Evolutionary conservation across 2,888 invertebrate genomes (phyloP), one percentile per base, ranked within the genome.

Genomic region (Hololepta plana): DNA sequence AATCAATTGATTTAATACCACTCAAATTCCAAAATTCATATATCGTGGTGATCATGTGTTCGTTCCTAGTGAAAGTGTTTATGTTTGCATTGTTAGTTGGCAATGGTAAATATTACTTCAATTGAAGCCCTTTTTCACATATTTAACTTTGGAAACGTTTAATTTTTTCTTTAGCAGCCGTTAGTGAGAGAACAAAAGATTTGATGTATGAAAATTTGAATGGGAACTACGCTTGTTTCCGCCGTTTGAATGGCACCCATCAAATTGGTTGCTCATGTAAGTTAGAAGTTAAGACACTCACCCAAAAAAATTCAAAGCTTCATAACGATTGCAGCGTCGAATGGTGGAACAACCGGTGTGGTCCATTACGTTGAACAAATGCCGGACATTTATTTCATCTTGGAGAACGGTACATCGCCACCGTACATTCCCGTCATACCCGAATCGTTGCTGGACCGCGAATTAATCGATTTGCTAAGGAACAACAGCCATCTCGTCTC

Each of bases 191-290:
- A 40, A 66, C 73, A n/a, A 72, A 71, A 47, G 72, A 77, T 44
- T 74, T 73, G 57, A 84, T 88, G 61, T 88, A 85, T 45, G 67
- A 71, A 38, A 54, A 67, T 7, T 69, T 88, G 27, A 60, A 65
- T 38, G 77, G 74, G 23, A 66, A 69, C 23, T 62, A 67, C 29
- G 72, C 76, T 26, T 96, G 96, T 59, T 88, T 88, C 48, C 67
- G 90, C 35, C 65, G 88, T 33, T 58, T 95, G 34, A 95, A 95
- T 64, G 90, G 77, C 30, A 95, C 95, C 7, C 85, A 91, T 58
- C 87, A 93, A 57, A 75, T 79, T 38, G 96, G 96, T 32, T 96
- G 95, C 54, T 72, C 84, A 26, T 88, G 91, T 91, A 64, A 70
- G 77, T 65, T 29, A 19, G 15, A 15, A 9, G 9, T 23, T 6